Evolutionary conservation across 2,888 invertebrate species (phyloP).

Genomic region (Macrophya annulata): DNA sequence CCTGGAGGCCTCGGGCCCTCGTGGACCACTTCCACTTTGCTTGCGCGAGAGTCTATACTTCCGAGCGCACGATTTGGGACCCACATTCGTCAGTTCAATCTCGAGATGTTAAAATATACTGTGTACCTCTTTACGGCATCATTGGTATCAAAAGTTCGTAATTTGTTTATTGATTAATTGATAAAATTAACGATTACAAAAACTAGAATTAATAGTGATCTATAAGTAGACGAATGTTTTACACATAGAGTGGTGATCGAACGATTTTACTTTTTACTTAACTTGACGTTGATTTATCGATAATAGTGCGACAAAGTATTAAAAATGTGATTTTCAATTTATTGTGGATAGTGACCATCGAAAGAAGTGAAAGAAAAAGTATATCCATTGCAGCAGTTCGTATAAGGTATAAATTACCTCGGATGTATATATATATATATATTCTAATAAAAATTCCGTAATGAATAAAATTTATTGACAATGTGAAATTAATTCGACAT

Average conservation of each 20-base stretch:
- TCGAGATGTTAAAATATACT: slow-evolving; percentile 47
- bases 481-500: slow-evolving; percentile 3
- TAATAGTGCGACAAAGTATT: not conserved
- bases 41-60: slow-evolving; percentile 51
- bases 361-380: slow-evolving; percentile 39
- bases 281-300: not conserved
- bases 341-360: slow-evolving; percentile 9
- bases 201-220: not conserved
- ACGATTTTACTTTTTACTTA: not conserved
- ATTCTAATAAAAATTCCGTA: not conserved
- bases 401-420: not conserved
- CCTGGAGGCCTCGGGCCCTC: slow-evolving; percentile 55
- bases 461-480: not conserved
- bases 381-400: not conserved
- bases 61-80: slow-evolving; percentile 50
- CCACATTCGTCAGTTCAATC: slow-evolving; percentile 49
- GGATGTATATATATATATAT: too few species aligned
- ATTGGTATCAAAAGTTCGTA: not conserved
- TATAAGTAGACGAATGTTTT: too few species aligned
- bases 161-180: not conserved
- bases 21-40: slow-evolving; percentile 56
- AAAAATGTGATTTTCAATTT: not conserved
- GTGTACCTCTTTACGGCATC: slow-evolving; percentile 13
- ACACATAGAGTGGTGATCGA: not conserved
- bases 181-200: not conserved